Base-by-base conservation (phyloP, 2,888 invertebrate species). In the Orthosia gracilis region DNA sequence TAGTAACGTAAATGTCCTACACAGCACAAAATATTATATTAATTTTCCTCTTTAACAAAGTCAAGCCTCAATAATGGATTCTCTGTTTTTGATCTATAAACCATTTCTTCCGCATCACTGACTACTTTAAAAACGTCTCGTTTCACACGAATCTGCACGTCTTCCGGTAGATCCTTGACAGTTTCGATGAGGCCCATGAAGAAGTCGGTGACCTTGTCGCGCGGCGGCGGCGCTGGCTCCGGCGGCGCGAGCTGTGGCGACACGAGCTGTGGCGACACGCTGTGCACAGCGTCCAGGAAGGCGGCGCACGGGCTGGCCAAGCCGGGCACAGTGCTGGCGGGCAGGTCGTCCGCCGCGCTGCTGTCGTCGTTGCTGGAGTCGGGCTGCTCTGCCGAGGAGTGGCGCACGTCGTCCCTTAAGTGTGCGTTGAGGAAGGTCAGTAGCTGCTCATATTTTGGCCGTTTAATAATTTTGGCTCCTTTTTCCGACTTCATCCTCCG, bases 51-150 rank as follows among this genome's bases (percentile, higher is more conserved):
- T 73, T 77, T 77, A 18, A 77, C 55, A 50, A 55, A 65, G n/a
- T 55, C 45, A 23, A 55, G 54, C 17, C 23, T 50, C 17, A 50
- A 0, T 47, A 65, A 52, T 13, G 73, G 49, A 23, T 50, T 50
- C 31, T 73, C 82, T 26, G 78, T 69, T 49, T 78, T 82, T 45
- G 71, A 78, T 62, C 65, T 82, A 63, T 74, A 83, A 74, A 83
- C 83, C 21, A 69, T 52, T 73, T 82, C 81, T 73, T 81, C 81
- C 55, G 81, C 81, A 70, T 81, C 83, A 73, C 73, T 82, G 54
- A 81, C 73, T 52, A 81, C 73, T 82, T 81, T 81, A 52, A 81
- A 81, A 26, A 81, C 68, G 63, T 81, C 81, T 13, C 81, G 81
- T 71, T 81, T 81, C 23, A 81, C 81, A 55, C 68, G 81, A 63